Evolutionary conservation across 2,888 invertebrate genomes (phyloP).

Genomic region (Sphaerophoria rueppellii): DNA sequence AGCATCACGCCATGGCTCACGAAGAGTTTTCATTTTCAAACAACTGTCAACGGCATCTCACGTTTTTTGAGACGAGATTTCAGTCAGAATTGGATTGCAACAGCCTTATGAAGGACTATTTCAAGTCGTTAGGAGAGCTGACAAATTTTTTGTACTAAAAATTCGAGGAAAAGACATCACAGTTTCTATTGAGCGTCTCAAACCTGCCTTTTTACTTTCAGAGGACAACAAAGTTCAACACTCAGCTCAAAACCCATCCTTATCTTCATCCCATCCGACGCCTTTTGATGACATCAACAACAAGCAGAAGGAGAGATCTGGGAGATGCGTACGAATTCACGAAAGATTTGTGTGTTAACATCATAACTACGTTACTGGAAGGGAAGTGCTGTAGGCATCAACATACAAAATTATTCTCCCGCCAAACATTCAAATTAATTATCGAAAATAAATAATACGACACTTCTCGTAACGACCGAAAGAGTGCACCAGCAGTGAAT

Average conservation of each 20-base stretch:
- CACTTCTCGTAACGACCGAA: no score
- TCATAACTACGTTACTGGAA: not conserved
- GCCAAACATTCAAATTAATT: no score
- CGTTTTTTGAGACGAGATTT: not conserved
- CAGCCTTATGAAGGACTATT: slow-evolving; percentile 2
- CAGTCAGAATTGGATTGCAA: slow-evolving; percentile 30
- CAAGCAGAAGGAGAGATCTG: not conserved
- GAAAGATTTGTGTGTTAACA: not conserved
- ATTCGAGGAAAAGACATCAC: not conserved
- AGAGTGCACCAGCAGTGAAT: no score
- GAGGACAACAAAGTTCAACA: not conserved
- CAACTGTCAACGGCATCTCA: slow-evolving; percentile 17
- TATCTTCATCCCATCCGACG: not conserved
- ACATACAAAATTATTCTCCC: not conserved
- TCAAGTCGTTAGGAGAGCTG: not conserved
- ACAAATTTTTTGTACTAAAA: not conserved
- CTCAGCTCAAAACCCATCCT: not conserved
- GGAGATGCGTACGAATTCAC: slow-evolving; percentile 7
- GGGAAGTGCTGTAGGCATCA: slow-evolving; percentile 6
- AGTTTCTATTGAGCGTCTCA: not conserved
- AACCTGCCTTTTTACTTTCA: slow-evolving; percentile 14
- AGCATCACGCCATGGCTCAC: slow-evolving; percentile 35
- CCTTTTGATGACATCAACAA: not conserved
- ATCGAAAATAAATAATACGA: no score
- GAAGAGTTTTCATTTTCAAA: slow-evolving; percentile 18